Base-by-base conservation (phyloP, 2,888 invertebrate genomes). In the Xylocampa areola region DNA sequence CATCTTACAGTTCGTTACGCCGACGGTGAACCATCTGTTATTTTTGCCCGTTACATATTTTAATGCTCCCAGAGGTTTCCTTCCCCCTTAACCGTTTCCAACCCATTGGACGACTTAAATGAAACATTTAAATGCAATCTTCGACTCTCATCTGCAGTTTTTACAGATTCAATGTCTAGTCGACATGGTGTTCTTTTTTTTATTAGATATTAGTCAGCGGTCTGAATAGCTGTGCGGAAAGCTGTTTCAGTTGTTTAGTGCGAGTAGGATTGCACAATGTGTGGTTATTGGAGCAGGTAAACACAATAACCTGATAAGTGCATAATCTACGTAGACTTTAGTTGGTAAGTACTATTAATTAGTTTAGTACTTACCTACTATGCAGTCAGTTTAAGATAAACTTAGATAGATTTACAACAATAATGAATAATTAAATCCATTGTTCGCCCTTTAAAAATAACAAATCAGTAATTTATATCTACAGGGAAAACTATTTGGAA, bases 11-110 rank as follows among this genome's bases (percentile, higher is more conserved):
- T 90, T 90, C 88, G 91, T 90, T 92, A 90, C 86, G 75, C 80
- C 73, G 73, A 69, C 80, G 84, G 84, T 76, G 83, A 85, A 84
- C 88, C 90, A 90, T 92, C 89, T 90, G 90, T 93, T 92, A 92
- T 92, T 90, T 92, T 90, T 90, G 83, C 84, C 90, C 87, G 87
- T 88, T 88, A 90, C 89, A 90, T 89, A 91, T 90, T 92, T 91
- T 90, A 92, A 90, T 88, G 90, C 85, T 77, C 90, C 86, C 87
- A 84, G 88, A 76, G 72, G 47, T 50, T 66, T 81, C 77, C 84
- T 63, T 62, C 82, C 80, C 81, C 83, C 82, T 87, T 82, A 87
- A 85, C 86, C 79, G 79, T 87, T 91, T 91, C 87, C 89, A 81
- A 87, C 77, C 90, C 87, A 89, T 87, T 90, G 88, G 85, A 68